These are phyloP conservation scores for Andrena praecox DNA, from an alignment of 2,888 invertebrate species.

Conservation along the genomic window DNA sequence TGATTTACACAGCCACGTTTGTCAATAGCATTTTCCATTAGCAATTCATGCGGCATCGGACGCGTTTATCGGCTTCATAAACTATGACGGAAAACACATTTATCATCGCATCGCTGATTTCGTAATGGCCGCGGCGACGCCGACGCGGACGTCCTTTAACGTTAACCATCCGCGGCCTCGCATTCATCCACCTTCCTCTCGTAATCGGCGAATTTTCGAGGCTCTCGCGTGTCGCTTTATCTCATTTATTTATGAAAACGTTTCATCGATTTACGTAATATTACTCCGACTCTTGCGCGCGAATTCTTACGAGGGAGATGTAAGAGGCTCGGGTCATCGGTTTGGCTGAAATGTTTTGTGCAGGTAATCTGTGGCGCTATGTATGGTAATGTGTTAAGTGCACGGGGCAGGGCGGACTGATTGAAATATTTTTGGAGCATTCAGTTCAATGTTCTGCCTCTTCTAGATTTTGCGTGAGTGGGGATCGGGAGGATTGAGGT, in stretches of 20 bases:
- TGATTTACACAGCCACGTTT: constrained; percentile 69
- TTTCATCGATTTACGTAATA: constrained; percentile 3
- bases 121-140: constrained; percentile 68
- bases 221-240: background rate
- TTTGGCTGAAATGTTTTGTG: no score
- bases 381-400: no score
- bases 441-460: no score
- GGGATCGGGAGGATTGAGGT: no score
- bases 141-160: constrained; percentile 39
- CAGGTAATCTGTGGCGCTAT: no score
- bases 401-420: no score
- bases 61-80: constrained; percentile 79
- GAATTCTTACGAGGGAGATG: no score
- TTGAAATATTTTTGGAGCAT: no score
- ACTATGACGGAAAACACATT: constrained; percentile 72
- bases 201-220: background rate
- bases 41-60: constrained; percentile 76
- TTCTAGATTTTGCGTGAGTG: no score
- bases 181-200: background rate
- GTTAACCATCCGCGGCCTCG: constrained; percentile 12
- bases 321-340: no score
- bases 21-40: constrained; percentile 74
- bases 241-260: background rate
- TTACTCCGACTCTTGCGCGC: no score
- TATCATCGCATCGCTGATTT: constrained; percentile 75